Percentiles rank a stretch among this genome's conserved stretches.
Evolutionary conservation across 2,888 invertebrate species (phyloP).

Genomic region (Dysmachus trigonus): DNA sequence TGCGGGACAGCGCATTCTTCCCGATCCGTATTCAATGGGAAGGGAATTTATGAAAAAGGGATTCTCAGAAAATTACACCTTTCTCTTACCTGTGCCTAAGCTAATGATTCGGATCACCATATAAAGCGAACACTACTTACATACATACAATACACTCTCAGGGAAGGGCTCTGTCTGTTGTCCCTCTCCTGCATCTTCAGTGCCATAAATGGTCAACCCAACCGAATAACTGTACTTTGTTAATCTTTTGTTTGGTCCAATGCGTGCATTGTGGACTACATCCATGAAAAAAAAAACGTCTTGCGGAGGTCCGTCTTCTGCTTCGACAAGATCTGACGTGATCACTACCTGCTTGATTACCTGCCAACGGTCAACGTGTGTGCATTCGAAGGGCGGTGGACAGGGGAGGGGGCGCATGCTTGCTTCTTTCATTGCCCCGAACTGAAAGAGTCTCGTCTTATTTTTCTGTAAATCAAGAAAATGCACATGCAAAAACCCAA

Average conservation of each 20-base stretch:
- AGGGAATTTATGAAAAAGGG: constrained; percentile 25
- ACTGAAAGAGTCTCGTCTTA: background rate
- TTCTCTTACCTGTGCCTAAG: constrained; percentile 7
- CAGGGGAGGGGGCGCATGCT: background rate
- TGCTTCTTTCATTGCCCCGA: background rate
- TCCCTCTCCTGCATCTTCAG: background rate
- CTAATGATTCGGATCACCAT: background rate
- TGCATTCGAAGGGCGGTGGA: background rate
- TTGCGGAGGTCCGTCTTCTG: constrained; percentile 1
- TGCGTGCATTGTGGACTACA: background rate
- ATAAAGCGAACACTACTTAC: background rate
- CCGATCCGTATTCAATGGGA: background rate
- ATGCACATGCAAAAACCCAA: background rate
- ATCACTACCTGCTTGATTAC: constrained; percentile 25
- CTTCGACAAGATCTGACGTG: constrained; percentile 19
- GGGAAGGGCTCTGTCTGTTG: background rate
- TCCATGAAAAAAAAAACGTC: too few species aligned
- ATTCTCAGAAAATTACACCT: constrained; percentile 14
- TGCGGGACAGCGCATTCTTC: background rate
- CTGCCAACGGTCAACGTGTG: too few species aligned
- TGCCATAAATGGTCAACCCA: background rate
- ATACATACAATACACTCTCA: too few species aligned
- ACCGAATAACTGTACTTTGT: constrained; percentile 31
- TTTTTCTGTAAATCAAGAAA: background rate
- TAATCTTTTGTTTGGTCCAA: constrained; percentile 33